These are phyloP conservation scores for Littorina saxatilis DNA, from an alignment of 1,140 invertebrate species.

Conservation along the genomic window DNA sequence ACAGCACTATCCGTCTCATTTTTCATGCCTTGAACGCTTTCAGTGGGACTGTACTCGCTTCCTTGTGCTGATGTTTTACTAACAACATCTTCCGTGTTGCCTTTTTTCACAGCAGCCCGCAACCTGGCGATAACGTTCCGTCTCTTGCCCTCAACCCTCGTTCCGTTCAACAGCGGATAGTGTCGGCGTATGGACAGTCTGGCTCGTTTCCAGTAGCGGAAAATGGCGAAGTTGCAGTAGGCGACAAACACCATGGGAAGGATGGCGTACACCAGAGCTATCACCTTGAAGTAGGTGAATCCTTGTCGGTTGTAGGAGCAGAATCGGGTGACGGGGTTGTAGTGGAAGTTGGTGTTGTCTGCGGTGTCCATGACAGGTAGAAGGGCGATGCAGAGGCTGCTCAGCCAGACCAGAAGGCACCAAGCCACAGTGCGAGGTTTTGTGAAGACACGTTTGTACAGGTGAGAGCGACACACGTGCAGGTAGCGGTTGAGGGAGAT, in stretches of 20 bases:
- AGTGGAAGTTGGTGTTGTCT: not conserved
- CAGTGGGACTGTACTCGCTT: too few relatives aligned
- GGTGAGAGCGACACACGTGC: constrained; percentile 5
- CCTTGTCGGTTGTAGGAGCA: constrained; percentile 19
- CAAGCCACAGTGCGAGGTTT: not conserved
- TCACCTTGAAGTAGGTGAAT: not conserved
- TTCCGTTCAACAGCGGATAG: not conserved
- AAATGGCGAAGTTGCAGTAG: constrained; percentile 24
- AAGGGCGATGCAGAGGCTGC: not conserved
- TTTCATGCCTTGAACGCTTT: too few relatives aligned
- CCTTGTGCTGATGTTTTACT: too few relatives aligned
- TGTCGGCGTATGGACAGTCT: not conserved
- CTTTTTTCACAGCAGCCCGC: too few relatives aligned
- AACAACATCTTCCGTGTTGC: too few relatives aligned
- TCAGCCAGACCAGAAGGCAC: not conserved
- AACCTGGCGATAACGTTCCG: not conserved
- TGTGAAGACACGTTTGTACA: constrained; percentile 2
- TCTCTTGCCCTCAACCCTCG: not conserved
- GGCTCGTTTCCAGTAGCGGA: constrained; percentile 2
- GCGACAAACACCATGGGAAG: constrained; percentile 17
- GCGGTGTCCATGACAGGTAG: not conserved
- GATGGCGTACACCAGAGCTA: not conserved
- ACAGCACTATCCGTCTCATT: too few relatives aligned
- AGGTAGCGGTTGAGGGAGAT: constrained; percentile 33
- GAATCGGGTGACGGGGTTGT: constrained; percentile 1